These are phyloP conservation scores for Aphidius gifuensis DNA, from an alignment of 1,140 invertebrate genomes.

Conservation along the genomic window DNA sequence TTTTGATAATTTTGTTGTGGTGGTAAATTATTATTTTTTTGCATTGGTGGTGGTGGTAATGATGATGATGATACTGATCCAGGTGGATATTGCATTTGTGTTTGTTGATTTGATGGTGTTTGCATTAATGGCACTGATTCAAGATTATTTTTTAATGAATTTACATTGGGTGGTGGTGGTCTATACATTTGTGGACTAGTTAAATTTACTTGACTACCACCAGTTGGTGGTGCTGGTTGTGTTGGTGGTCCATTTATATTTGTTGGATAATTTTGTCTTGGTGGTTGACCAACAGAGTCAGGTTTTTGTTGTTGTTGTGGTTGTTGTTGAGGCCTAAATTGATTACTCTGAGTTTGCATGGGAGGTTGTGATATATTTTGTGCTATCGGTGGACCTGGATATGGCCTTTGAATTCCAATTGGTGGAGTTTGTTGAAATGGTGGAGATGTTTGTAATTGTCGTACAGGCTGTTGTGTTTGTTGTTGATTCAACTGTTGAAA, in stretches of 20 bases:
- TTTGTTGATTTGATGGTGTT: not conserved
- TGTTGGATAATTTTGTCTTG: slow-evolving; percentile 12
- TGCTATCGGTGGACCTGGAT: not conserved
- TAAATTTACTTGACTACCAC: slow-evolving; percentile 35
- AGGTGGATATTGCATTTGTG: slow-evolving; percentile 28
- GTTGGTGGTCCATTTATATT: not conserved
- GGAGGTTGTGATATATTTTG: not conserved
- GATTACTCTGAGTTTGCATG: not conserved
- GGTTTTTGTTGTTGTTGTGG: not conserved
- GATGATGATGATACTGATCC: too few relatives aligned
- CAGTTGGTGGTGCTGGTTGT: slow-evolving; percentile 11
- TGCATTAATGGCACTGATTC: too few relatives aligned
- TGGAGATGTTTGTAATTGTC: not conserved
- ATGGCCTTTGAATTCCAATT: not conserved
- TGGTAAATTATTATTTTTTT: slow-evolving; percentile 24
- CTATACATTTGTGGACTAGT: slow-evolving; percentile 41
- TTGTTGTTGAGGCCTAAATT: not conserved
- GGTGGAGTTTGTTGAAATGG: slow-evolving; percentile 5
- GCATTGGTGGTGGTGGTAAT: too few relatives aligned
- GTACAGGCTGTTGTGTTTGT: slow-evolving; percentile 13
- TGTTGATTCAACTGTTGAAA: not conserved
- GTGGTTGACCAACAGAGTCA: slow-evolving; percentile 22
- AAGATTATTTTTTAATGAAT: not conserved
- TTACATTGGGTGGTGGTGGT: not conserved
- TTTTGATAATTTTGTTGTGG: slow-evolving; percentile 36